Evolutionary conservation across 2,888 invertebrate genomes (phyloP).

Genomic region (Lamellibrachia satsuma): DNA sequence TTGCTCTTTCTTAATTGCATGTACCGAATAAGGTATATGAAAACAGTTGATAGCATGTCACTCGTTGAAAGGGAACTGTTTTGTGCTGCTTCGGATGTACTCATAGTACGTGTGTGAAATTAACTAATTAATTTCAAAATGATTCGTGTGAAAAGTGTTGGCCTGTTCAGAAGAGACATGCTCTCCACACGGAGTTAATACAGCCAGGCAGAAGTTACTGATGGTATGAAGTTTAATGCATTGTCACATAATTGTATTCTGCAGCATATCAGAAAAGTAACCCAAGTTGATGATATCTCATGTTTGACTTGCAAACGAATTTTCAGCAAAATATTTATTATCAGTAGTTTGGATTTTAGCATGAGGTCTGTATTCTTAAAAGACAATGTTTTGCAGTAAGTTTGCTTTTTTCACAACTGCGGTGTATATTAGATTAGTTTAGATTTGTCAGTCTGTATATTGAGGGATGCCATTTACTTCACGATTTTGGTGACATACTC

Average conservation of each 20-base stretch:
- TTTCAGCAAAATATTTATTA: not conserved
- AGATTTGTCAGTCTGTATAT: not conserved
- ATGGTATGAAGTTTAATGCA: not conserved
- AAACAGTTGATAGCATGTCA: too few species aligned
- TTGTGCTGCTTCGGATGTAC: too few species aligned
- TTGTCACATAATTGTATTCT: not conserved
- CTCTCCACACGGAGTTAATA: not conserved
- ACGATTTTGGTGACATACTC: slow-evolving; percentile 3
- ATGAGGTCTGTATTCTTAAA: not conserved
- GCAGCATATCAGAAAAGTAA: not conserved
- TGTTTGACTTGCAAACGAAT: not conserved
- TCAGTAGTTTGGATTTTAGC: not conserved
- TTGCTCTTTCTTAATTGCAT: too few species aligned
- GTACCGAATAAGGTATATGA: too few species aligned
- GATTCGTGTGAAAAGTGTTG: too few species aligned
- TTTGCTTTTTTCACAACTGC: not conserved
- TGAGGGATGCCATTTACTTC: not conserved
- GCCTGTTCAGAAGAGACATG: not conserved
- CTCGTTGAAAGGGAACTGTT: too few species aligned
- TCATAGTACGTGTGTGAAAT: too few species aligned
- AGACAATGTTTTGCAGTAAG: not conserved
- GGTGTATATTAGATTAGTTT: not conserved
- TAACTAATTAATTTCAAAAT: too few species aligned
- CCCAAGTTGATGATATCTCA: not conserved
- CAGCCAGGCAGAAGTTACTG: not conserved